Evolutionary conservation across 2,113 vertebrate species (phyloP).

Genomic region (Zootoca vivipara): DNA sequence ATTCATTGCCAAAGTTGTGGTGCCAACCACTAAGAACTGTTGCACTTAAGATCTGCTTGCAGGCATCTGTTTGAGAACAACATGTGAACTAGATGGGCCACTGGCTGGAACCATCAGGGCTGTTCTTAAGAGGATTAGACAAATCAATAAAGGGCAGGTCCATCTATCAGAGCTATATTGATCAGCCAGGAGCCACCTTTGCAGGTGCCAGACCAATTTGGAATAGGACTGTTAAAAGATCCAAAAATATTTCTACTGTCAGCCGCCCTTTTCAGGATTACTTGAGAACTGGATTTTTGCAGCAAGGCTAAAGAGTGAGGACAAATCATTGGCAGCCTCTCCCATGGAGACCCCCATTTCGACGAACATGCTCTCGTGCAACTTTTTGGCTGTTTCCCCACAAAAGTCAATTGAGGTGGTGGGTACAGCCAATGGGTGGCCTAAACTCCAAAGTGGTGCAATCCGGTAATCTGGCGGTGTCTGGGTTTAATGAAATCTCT

Average conservation of each 20-base stretch:
- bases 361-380: background rate
- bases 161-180: too few species aligned
- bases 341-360: background rate
- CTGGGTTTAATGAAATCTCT: background rate
- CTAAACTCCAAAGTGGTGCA: background rate
- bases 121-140: background rate
- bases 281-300: background rate
- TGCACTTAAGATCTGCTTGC: too few species aligned
- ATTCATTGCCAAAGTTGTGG: background rate
- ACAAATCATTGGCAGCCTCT: background rate
- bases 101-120: too few species aligned
- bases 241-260: background rate
- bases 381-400: background rate
- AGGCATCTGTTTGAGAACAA: too few species aligned
- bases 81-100: too few species aligned
- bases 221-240: background rate
- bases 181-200: background rate
- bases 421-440: background rate
- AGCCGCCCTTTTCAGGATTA: background rate
- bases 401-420: background rate
- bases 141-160: background rate
- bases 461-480: background rate
- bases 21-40: background rate
- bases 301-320: background rate
- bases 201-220: background rate